Percentiles rank a stretch among this genome's conserved stretches.
Evolutionary conservation across 37 sponge, comb jelly and placozoan species (phyloP).

Genomic region (Dysidea cf. avara): DNA sequence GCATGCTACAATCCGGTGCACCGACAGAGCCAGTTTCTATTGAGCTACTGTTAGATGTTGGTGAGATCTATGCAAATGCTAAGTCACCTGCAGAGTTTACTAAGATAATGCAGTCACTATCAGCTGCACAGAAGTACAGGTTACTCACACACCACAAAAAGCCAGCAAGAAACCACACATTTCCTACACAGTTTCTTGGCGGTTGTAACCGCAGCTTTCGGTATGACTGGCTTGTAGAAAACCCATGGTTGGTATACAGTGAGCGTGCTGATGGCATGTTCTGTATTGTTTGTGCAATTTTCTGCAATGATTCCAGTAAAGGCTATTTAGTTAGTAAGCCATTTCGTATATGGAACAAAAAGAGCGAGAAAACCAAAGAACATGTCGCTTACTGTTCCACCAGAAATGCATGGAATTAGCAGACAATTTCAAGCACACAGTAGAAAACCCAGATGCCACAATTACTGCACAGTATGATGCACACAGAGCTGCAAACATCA

Average conservation of each 20-base stretch:
- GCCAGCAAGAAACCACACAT: no score
- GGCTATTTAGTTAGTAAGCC: slow-evolving; percentile 28
- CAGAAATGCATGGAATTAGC: slow-evolving; percentile 29
- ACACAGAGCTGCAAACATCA: neutral
- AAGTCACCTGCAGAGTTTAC: no score
- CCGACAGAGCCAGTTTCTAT: no score
- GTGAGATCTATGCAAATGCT: no score
- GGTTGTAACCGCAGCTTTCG: slow-evolving; percentile 48
- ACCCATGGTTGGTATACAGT: no score
- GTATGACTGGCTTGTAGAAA: slow-evolving; percentile 31
- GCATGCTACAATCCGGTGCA: no score
- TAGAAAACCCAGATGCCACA: slow-evolving; percentile 25
- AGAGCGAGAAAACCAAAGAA: slow-evolving; percentile 1
- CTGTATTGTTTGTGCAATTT: slow-evolving; percentile 28
- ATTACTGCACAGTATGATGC: slow-evolving; percentile 20
- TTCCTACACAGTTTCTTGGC: slow-evolving; percentile 25
- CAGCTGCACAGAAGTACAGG: no score
- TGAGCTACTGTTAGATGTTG: no score
- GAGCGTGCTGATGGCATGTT: no score
- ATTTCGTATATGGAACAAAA: no score
- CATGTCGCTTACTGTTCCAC: slow-evolving; percentile 23
- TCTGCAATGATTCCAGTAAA: slow-evolving; percentile 4
- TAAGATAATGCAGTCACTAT: no score
- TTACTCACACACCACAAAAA: no score
- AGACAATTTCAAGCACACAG: slow-evolving; percentile 20